Evolutionary conservation across 2,113 vertebrate genomes (phyloP).

Genomic region (Malurus melanocephalus): DNA sequence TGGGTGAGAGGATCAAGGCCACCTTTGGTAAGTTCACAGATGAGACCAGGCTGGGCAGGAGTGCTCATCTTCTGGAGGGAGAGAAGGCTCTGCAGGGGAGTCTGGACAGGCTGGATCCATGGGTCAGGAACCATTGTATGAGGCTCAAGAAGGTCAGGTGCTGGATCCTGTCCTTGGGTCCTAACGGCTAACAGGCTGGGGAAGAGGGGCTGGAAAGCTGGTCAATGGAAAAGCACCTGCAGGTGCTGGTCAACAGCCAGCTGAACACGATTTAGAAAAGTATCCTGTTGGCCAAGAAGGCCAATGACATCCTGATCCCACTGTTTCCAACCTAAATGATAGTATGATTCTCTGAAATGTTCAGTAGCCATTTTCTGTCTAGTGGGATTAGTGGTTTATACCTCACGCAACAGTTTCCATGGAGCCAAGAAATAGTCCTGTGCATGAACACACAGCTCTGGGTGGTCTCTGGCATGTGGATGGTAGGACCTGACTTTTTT

Average conservation of each 20-base stretch:
- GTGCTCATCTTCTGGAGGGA: not conserved
- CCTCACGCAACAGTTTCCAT: not conserved
- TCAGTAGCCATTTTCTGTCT: not conserved
- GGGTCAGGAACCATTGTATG: accelerated
- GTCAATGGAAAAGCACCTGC: not conserved
- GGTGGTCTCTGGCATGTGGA: not conserved
- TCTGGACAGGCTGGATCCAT: not conserved
- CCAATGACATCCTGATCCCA: not conserved
- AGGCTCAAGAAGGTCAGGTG: not conserved
- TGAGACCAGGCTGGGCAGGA: not conserved
- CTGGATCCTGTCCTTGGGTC: accelerated
- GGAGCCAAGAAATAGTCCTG: not conserved
- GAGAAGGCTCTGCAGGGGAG: not conserved
- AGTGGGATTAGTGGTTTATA: not conserved
- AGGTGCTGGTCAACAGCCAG: not conserved
- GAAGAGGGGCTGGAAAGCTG: not conserved
- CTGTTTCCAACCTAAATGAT: not conserved
- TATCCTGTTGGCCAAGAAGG: not conserved
- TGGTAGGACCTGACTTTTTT: not conserved
- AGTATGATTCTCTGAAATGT: not conserved
- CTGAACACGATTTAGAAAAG: not conserved
- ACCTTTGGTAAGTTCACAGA: not conserved
- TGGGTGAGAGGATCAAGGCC: not conserved
- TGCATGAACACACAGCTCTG: not conserved
- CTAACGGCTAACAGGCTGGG: accelerated